Conservation (phyloP, 2,888 invertebrate genomes). For the Ophion costatus region DNA sequence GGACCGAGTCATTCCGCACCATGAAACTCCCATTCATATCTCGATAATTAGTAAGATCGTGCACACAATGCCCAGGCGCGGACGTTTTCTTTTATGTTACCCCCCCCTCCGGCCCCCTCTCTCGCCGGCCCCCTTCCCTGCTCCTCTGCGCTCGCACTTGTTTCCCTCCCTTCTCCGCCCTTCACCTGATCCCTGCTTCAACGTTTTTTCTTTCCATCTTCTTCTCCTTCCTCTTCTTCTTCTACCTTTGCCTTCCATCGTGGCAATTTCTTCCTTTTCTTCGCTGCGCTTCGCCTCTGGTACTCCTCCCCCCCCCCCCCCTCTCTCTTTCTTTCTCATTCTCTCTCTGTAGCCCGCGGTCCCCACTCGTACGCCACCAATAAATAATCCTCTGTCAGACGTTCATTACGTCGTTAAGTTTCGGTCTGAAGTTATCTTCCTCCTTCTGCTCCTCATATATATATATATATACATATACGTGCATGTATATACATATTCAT, state of each 20-base stretch:
- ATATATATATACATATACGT: neutral
- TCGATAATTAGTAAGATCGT: conserved; percentile 77
- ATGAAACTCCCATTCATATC: conserved; percentile 73
- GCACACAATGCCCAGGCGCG: conserved; percentile 71
- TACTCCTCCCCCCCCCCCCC: conserved; percentile 63
- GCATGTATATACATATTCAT: neutral
- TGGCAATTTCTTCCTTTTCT: conserved; percentile 63
- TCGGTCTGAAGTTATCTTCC: conserved; percentile 75
- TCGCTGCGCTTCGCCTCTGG: conserved; percentile 58
- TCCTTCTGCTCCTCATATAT: conserved; percentile 37
- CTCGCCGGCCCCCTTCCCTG: no score
- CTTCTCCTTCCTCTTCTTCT: conserved; percentile 56
- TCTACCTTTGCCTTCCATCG: conserved; percentile 54
- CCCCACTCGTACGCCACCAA: conserved; percentile 69
- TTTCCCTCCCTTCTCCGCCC: conserved; percentile 38
- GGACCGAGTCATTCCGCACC: conserved; percentile 73
- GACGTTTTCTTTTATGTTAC: conserved; percentile 59
- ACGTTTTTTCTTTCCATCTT: conserved; percentile 23
- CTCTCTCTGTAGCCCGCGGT: conserved; percentile 52
- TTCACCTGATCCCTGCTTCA: conserved; percentile 58
- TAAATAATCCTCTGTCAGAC: conserved; percentile 81
- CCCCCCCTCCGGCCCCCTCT: no score
- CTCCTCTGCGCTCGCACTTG: conserved; percentile 35
- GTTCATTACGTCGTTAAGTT: conserved; percentile 81
- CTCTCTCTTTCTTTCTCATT: conserved; percentile 58